phyloP scores from a whole-genome alignment of 2,113 vertebrate species.

The Apistogramma diplotaenia region DNA sequence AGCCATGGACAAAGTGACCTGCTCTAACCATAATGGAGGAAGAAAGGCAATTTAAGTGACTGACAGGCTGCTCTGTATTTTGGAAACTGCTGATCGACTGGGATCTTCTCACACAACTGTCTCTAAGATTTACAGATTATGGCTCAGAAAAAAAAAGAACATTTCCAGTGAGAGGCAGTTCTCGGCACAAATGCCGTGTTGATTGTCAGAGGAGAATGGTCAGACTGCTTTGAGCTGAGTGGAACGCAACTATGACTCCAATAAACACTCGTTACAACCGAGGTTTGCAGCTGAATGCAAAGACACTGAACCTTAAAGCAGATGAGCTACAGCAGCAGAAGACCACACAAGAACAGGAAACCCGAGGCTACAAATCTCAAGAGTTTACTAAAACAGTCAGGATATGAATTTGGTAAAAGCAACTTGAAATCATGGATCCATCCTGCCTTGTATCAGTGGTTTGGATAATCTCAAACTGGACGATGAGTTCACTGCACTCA shows the following conservation, averaged over 20 bases:
- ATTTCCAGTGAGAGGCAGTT: background rate
- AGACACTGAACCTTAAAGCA: background rate
- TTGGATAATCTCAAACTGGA: too few relatives aligned
- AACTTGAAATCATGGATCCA: background rate
- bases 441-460: background rate
- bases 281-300: background rate
- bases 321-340: background rate
- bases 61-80: too few relatives aligned
- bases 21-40: background rate
- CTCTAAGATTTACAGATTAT: background rate
- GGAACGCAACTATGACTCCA: too few relatives aligned
- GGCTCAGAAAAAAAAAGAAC: background rate
- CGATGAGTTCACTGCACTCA: too few relatives aligned
- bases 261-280: too few relatives aligned
- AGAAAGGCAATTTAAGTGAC: background rate
- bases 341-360: background rate
- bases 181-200: background rate
- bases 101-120: background rate
- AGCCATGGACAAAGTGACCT: background rate
- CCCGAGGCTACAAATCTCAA: accelerated
- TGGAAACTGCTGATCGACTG: accelerated
- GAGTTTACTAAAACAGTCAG: background rate
- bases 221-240: background rate
- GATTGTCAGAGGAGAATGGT: too few relatives aligned
- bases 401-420: background rate